Evolutionary conservation across 2,888 invertebrate genomes (phyloP).

Genomic region (Alsophila aescularia): DNA sequence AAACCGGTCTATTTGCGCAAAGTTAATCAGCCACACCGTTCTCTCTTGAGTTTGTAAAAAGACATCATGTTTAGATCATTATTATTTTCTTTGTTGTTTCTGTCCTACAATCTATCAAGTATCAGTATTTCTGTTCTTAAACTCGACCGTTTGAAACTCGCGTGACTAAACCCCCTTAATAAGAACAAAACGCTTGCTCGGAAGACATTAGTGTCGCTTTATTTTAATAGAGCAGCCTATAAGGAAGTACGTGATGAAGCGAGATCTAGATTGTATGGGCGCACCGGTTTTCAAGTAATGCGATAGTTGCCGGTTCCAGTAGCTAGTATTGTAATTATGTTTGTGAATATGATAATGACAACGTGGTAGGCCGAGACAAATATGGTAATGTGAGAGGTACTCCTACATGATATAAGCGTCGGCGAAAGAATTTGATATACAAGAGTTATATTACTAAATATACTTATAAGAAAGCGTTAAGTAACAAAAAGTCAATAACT

Average conservation of each 20-base stretch:
- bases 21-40: too few species aligned
- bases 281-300: conserved; percentile 23
- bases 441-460: too few species aligned
- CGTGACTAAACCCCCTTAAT: conserved; percentile 38
- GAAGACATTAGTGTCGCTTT: conserved; percentile 38
- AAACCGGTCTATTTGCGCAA: too few species aligned
- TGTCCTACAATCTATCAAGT: background rate
- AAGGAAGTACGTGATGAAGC: conserved; percentile 38
- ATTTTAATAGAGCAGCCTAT: conserved; percentile 37
- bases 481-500: too few species aligned
- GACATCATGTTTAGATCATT: too few species aligned
- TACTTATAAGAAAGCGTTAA: too few species aligned
- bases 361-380: conserved; percentile 10
- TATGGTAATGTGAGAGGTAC: background rate
- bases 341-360: conserved; percentile 12
- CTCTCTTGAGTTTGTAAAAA: too few species aligned
- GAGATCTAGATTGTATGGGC: conserved; percentile 31
- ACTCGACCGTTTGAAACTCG: conserved; percentile 22
- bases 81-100: too few species aligned
- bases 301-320: conserved; percentile 17
- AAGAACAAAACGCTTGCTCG: conserved; percentile 36
- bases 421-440: too few species aligned
- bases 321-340: conserved; percentile 12
- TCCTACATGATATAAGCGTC: background rate
- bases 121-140: background rate